Evolutionary conservation across 35 echinoderm and acorn worm genomes (phyloP).

Genomic region (Lytechinus variegatus): DNA sequence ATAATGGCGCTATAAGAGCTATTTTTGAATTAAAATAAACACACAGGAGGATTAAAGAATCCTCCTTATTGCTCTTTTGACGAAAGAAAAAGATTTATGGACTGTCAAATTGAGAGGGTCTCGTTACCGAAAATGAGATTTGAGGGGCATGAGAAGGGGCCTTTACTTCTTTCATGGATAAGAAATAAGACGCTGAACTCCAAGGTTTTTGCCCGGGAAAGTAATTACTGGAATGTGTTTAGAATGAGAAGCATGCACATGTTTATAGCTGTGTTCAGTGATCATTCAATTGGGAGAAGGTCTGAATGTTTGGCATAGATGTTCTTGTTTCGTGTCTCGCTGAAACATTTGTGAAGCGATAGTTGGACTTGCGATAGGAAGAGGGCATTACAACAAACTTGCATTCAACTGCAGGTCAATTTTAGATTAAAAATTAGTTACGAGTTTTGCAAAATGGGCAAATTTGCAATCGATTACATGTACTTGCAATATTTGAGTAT

Average conservation of each 20-base stretch:
- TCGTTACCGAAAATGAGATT: neutral
- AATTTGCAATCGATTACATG: no score
- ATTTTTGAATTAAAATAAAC: neutral
- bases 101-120: neutral
- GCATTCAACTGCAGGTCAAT: no score
- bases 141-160: neutral
- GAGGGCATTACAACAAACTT: neutral
- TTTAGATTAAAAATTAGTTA: no score
- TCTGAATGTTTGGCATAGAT: constrained; percentile 7
- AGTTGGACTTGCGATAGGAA: neutral
- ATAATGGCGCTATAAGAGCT: neutral
- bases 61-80: neutral
- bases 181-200: neutral
- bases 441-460: no score
- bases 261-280: neutral
- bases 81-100: neutral
- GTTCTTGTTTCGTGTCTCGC: neutral
- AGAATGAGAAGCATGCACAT: neutral
- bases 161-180: neutral
- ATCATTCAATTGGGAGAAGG: neutral
- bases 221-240: neutral
- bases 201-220: neutral
- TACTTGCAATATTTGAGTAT: no score
- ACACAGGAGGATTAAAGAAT: neutral
- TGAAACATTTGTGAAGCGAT: neutral